A percentile compares a stretch with the other conserved stretches of the same genome.
Evolutionary conservation across 2,888 invertebrate species (phyloP).

Genomic region (Hyalella azteca): DNA sequence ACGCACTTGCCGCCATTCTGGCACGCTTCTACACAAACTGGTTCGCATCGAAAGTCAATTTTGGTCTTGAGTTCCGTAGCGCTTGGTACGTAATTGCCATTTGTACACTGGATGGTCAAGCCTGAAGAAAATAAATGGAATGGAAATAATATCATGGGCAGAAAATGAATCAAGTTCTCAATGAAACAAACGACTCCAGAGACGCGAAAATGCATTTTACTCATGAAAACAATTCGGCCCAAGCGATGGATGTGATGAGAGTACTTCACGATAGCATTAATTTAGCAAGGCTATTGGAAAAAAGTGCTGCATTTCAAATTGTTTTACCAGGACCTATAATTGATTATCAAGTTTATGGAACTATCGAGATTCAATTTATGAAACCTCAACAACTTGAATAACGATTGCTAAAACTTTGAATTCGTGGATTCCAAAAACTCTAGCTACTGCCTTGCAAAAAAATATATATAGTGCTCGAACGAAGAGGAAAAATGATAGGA

Average conservation of each 20-base stretch:
- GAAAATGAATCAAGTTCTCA: background rate
- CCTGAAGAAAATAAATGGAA: background rate
- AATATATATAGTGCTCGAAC: too few relatives aligned
- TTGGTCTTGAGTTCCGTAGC: background rate
- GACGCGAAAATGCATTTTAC: background rate
- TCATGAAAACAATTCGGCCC: background rate
- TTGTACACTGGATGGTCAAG: background rate
- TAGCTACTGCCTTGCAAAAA: too few relatives aligned
- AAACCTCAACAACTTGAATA: too few relatives aligned
- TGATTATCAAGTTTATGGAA: too few relatives aligned
- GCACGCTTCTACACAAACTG: background rate
- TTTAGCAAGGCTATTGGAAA: too few relatives aligned
- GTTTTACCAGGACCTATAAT: too few relatives aligned
- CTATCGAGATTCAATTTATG: too few relatives aligned
- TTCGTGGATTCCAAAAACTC: too few relatives aligned
- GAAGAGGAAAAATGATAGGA: too few relatives aligned
- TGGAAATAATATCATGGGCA: background rate
- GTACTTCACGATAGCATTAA: background rate
- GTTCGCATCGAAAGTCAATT: slow-evolving; percentile 8
- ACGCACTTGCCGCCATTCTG: background rate
- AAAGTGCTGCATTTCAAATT: too few relatives aligned
- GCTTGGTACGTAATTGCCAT: background rate
- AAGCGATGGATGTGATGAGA: background rate
- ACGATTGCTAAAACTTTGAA: too few relatives aligned
- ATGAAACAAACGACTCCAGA: background rate